These are phyloP conservation scores for Neosalanx taihuensis DNA, from an alignment of 2,797 vertebrate genomes.

Conservation along the genomic window DNA sequence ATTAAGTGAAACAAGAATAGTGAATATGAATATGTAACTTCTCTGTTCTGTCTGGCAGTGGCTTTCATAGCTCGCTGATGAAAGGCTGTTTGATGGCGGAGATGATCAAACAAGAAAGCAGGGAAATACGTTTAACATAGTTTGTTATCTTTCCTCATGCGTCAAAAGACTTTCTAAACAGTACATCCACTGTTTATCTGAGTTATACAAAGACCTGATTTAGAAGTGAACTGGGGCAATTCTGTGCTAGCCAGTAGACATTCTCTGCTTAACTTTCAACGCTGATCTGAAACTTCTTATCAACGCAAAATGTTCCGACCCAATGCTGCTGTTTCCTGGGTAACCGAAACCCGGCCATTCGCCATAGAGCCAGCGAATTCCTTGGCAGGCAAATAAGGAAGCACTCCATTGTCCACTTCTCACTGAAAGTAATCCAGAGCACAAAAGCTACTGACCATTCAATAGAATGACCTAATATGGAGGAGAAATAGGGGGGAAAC, in stretches of 20 bases:
- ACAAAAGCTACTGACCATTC: constrained; percentile 61
- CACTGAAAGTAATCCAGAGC: constrained; percentile 58
- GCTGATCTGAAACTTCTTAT: constrained; percentile 19
- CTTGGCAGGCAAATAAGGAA: constrained; percentile 66
- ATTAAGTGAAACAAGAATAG: constrained; percentile 54
- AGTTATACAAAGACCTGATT: not conserved
- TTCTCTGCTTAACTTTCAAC: not conserved
- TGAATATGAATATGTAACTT: constrained; percentile 40
- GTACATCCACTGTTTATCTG: not conserved
- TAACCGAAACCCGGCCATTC: constrained; percentile 48
- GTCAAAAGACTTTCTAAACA: not conserved
- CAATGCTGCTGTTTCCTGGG: constrained; percentile 43
- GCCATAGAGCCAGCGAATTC: constrained; percentile 60
- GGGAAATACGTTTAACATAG: not conserved
- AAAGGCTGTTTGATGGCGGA: not conserved
- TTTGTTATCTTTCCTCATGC: not conserved
- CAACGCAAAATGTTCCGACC: constrained; percentile 3
- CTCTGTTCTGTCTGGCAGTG: constrained; percentile 34
- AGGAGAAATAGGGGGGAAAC: constrained; percentile 29
- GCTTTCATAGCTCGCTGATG: constrained; percentile 27
- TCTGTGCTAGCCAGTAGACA: not conserved
- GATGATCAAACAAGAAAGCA: not conserved
- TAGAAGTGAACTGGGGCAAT: not conserved
- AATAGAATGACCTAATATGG: constrained; percentile 47
- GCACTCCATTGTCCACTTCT: constrained; percentile 70